phyloP scores from a whole-genome alignment of 2,797 vertebrate genomes.

The Sebastes cheni region DNA sequence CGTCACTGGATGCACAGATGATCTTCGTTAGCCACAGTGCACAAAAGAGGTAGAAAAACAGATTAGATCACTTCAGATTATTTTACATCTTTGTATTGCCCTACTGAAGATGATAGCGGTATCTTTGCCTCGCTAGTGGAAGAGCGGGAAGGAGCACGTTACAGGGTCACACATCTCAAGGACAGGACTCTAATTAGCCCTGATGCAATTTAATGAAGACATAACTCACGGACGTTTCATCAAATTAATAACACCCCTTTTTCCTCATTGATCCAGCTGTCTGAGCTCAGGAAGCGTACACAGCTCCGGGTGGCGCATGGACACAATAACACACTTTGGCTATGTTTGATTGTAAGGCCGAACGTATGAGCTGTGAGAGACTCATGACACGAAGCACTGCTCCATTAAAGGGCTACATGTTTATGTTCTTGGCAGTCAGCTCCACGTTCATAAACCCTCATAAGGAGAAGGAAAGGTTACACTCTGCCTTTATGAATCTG shows the following conservation, averaged over 20 bases:
- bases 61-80: no score
- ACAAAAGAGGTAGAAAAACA: no score
- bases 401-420: constrained; percentile 31
- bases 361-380: background rate
- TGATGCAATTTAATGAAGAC: constrained; percentile 54
- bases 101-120: background rate
- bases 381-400: background rate
- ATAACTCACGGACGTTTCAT: constrained; percentile 50
- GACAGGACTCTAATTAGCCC: constrained; percentile 53
- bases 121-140: background rate
- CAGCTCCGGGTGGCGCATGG: constrained; percentile 1
- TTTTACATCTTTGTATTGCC: background rate
- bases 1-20: no score
- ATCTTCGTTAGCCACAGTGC: no score
- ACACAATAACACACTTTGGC: constrained; percentile 14
- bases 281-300: background rate
- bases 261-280: constrained; percentile 35
- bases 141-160: constrained; percentile 3
- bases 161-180: constrained; percentile 53
- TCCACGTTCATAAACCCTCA: constrained; percentile 25
- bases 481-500: constrained; percentile 5
- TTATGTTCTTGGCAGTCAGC: constrained; percentile 40
- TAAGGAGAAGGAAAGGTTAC: constrained; percentile 27
- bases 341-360: constrained; percentile 22
- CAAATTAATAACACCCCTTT: constrained; percentile 50